Evolutionary conservation across 2,797 vertebrate genomes (phyloP).

Genomic region (Tokudaia muenninki): DNA sequence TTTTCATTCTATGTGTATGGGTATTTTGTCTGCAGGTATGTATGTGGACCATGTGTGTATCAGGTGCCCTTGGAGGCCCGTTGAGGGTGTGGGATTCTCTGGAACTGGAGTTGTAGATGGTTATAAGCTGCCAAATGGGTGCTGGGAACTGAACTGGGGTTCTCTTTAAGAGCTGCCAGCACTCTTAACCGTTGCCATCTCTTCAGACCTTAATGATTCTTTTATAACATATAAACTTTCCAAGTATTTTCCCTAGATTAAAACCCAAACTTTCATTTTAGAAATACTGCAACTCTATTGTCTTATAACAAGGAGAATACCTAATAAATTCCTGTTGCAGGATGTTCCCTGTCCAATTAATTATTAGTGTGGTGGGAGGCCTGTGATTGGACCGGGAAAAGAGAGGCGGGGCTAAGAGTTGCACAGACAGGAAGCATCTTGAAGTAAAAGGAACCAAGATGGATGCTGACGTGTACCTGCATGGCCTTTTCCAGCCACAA

Average conservation of each 20-base stretch:
- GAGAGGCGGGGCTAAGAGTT: too few relatives aligned
- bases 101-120: not conserved
- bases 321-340: not conserved
- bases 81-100: not conserved
- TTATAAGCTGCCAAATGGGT: not conserved
- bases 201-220: not conserved
- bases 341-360: too few relatives aligned
- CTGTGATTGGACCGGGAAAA: too few relatives aligned
- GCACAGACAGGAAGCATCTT: too few relatives aligned
- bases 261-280: conserved; percentile 62
- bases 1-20: too few relatives aligned
- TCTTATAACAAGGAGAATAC: conserved; percentile 29
- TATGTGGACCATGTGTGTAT: not conserved
- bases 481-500: too few relatives aligned
- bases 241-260: not conserved
- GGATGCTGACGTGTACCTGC: too few relatives aligned
- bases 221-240: conserved; percentile 47
- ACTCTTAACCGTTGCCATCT: not conserved
- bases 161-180: not conserved
- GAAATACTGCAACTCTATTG: conserved; percentile 10
- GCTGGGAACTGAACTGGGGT: not conserved
- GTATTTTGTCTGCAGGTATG: not conserved
- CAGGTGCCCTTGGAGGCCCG: not conserved
- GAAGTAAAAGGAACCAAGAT: too few relatives aligned
- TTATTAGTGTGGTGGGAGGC: too few relatives aligned